Base-by-base conservation (phyloP, 2,888 invertebrate species). In the Agonum fuliginosum region DNA sequence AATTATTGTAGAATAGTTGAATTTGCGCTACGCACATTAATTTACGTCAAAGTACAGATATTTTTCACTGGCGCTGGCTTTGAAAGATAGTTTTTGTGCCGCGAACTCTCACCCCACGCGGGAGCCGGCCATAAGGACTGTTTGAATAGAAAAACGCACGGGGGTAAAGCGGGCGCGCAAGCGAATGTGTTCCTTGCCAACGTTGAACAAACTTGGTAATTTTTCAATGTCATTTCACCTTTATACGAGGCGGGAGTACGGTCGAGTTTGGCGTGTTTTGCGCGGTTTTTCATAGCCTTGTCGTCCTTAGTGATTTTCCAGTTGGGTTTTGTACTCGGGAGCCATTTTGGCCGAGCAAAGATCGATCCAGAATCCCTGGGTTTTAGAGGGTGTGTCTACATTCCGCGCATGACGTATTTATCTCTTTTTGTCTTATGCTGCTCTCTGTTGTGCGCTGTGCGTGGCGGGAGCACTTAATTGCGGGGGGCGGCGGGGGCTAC, bases 21-120 rank as follows among this genome's bases (percentile, higher is more conserved):
- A 87, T 86, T 86, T 86, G 85, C 86, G 85, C 83, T 84, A 86
- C 86, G 86, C 86, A 86, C 87, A 87, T 87, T 86, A 87, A 87
- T 87, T 86, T 85, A 86, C 86, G 86, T 87, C 87, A 87, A 87
- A 86, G 86, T 84, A 86, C 86, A 86, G 86, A 86, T 86, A 86
- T 87, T 87, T 87, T 86, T 86, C 86, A 85, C 84, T 85, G 85
- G 85, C 85, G 85, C 83, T 83, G 82, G 85, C 86, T 86, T 85
- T 85, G 86, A 86, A 85, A 86, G 87, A 87, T 87, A 87, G 87
- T 87, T 87, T 87, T 87, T 86, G 84, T 85, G 85, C 84, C 85
- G 85, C 84, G 81, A 78, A 80, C 81, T 81, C 83, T 81, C 82
- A 84, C 84, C 84, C 83, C 80, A 82, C 80, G 80, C 80, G 30